Evolutionary conservation across 2,888 invertebrate genomes (phyloP), one percentile per base, ranked within the genome.

Genomic region (Acrocyrtus sp.): DNA sequence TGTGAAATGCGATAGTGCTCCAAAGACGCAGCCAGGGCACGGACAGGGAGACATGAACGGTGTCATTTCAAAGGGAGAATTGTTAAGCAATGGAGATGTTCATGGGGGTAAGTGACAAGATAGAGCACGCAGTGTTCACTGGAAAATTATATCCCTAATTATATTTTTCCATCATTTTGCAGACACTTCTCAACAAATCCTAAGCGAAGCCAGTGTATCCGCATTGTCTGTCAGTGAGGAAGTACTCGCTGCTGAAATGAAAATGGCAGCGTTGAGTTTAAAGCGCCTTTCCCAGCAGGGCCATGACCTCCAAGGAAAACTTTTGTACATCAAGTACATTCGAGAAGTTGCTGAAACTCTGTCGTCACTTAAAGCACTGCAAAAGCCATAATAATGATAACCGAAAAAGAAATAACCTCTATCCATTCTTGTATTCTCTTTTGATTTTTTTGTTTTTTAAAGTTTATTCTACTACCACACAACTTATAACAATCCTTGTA

Each of bases 341-440:
- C 27, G 47, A 21, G 68, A 68, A 54, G 60, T 60, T 24, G 68
- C 68, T n/a, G 68, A 68, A 43, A 68, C 68, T 0, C 60, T 68
- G 19, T 45, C 60, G 24, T n/a, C 60, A 3, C 43, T 68, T 2
- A 26, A 39, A 45, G 60, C 50, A 12, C 24, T 60, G 17, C 60
- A 53, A 29, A 68, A 47, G 21, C 34, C 54, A 50, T 53, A 53
- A n/a, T n/a, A n/a, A n/a, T n/a, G n/a, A n/a, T n/a, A n/a, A n/a
- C n/a, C n/a, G n/a, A n/a, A n/a, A n/a, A n/a, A n/a, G n/a, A n/a
- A n/a, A n/a, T n/a, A n/a, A n/a, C n/a, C n/a, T n/a, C n/a, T n/a
- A n/a, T n/a, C n/a, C n/a, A n/a, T n/a, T n/a, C n/a, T n/a, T n/a
- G n/a, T n/a, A n/a, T n/a, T n/a, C n/a, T n/a, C n/a, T n/a, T n/a